Evolutionary conservation across 53 echinoderm and acorn worm genomes (phyloP), one percentile per base, ranked within the genome.

Genomic region (Zoroaster sp.): DNA sequence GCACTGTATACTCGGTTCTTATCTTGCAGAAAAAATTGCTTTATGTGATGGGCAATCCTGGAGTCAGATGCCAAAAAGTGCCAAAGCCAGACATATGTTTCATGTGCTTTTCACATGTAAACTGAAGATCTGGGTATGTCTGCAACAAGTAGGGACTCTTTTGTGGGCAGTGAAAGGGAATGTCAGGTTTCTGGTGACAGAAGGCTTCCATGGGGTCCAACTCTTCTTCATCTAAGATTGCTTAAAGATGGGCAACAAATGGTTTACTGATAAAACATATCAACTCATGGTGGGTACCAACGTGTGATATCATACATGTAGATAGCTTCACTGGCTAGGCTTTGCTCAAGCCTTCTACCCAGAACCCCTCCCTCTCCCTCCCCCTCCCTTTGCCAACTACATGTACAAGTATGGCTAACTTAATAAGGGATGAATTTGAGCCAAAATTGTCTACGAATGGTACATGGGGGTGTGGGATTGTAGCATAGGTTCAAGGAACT

Each of bases 111-210:
- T 65, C 65, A 65, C 63, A 23, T 34, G 80, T 80, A 66, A 41
- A 80, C 66, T 40, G 59, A 11, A 65, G 59, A 80, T 53, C 52
- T 77, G 32, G 36, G 77, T 20, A 15, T n/a, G 53, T 77, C 77
- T 53, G 77, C 31, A 12, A 36, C 35, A 20, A 51, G 35, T 52
- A 45, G 77, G 54, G 73, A 8, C 5, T 35, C 36, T 35, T 77
- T 77, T 77, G 77, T 77, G 77, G 35, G 8, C 32, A 45, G 69
- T 87, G 78, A 85, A 88, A 42, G 88, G 77, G 32, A 44, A 83
- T 86, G 70, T 52, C 33, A 52, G 90, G 42, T 90, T 83, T 32
- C 65, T 83, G 63, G 73, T 31, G 75, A 25, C 21, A 31, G 4
- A 1, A 20, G 43, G 75, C 30, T 23, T 42, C 20, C 53, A 51